A percentile compares a stretch with the other conserved stretches of the same genome.
These are phyloP conservation scores for Psittacula echo DNA, from an alignment of 2,797 vertebrate species.

Conservation along the genomic window DNA sequence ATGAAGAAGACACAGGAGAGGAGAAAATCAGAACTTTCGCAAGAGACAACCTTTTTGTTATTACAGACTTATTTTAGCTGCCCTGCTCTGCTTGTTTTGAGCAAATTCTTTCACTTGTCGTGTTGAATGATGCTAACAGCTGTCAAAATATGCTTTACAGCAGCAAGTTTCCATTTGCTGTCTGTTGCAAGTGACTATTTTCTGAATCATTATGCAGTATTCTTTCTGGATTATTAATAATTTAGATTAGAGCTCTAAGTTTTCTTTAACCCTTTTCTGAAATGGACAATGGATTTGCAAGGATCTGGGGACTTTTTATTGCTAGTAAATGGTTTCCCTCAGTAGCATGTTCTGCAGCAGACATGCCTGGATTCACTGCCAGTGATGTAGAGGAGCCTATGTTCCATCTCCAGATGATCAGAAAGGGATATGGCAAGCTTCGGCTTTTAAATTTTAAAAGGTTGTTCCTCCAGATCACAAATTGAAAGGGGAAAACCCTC, in stretches of 20 bases:
- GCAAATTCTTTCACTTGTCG: slow-evolving; percentile 57
- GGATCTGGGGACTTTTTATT: not conserved
- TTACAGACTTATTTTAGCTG: slow-evolving; percentile 46
- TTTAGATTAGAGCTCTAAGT: not conserved
- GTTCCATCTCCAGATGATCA: not conserved
- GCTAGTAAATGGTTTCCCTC: not conserved
- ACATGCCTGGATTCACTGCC: not conserved
- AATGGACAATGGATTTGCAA: not conserved
- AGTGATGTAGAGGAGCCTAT: not conserved
- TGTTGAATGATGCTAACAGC: slow-evolving; percentile 48
- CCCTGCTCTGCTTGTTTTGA: slow-evolving; percentile 50
- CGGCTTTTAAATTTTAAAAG: not conserved
- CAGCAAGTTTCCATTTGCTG: slow-evolving; percentile 52
- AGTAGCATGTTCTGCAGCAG: not conserved
- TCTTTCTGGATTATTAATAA: slow-evolving; percentile 25
- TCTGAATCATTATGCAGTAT: not conserved
- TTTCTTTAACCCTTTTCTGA: not conserved
- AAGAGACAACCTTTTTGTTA: slow-evolving; percentile 26
- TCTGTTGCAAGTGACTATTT: not conserved
- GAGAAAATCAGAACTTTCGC: not conserved
- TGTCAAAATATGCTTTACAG: slow-evolving; percentile 63
- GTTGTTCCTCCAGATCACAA: not conserved
- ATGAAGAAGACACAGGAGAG: slow-evolving; percentile 7
- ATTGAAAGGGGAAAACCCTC: not conserved
- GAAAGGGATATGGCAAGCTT: not conserved